phyloP scores from a whole-genome alignment of 2,113 vertebrate species.

The Balaenoptera acutorostrata region DNA sequence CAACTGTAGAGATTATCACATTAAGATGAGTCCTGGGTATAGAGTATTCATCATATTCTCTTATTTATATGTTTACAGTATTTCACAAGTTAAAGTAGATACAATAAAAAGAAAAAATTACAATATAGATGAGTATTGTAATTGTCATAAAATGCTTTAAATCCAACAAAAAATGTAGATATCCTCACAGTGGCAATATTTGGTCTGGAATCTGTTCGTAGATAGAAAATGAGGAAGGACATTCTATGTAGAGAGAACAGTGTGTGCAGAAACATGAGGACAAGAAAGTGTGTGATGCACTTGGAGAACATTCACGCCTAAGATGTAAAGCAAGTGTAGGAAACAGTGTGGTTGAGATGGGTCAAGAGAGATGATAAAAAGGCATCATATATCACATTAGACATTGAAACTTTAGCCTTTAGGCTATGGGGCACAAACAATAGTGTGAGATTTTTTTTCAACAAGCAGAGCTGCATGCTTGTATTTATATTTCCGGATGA shows the following conservation, averaged over 20 bases:
- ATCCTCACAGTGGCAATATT: neutral
- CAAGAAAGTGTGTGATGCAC: no score
- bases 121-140: neutral
- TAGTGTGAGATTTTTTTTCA: neutral
- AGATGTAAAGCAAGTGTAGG: neutral
- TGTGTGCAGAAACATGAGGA: neutral
- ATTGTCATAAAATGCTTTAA: neutral
- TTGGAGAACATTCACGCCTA: neutral
- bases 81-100: neutral
- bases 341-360: neutral
- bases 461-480: neutral
- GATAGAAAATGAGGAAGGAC: neutral
- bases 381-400: neutral
- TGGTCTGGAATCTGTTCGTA: neutral
- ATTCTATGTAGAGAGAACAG: neutral
- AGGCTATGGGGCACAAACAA: neutral
- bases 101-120: neutral
- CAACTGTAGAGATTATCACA: neutral
- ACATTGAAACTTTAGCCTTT: neutral
- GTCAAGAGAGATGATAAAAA: neutral
- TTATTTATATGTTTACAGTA: neutral
- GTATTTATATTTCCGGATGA: neutral
- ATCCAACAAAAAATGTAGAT: neutral
- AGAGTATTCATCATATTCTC: neutral
- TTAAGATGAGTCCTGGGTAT: neutral